Percentiles rank a stretch among this genome's conserved stretches.
Evolutionary conservation across 2,888 invertebrate species (phyloP).

Genomic region (Petrolisthes cinctipes): DNA sequence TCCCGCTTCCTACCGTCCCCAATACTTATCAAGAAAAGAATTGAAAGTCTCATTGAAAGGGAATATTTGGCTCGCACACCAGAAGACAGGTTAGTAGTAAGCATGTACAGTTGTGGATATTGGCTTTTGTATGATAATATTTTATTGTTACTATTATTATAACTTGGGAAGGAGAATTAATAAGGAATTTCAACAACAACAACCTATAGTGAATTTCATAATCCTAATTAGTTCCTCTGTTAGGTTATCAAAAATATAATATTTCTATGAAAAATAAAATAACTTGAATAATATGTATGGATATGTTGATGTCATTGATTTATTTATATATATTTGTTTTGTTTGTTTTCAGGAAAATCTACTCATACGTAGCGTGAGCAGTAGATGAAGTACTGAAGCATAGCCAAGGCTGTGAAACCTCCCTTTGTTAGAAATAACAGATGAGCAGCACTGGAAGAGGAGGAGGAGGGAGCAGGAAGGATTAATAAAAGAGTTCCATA

Average conservation of each 20-base stretch:
- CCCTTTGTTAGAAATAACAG: constrained; percentile 41
- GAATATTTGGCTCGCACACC: constrained; percentile 98
- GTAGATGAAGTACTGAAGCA: constrained; percentile 48
- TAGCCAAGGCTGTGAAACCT: constrained; percentile 61
- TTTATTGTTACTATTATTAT: neutral
- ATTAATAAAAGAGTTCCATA: constrained; percentile 24
- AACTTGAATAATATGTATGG: too few species aligned
- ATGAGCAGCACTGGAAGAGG: constrained; percentile 41
- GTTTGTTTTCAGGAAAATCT: constrained; percentile 57
- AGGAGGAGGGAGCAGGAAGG: constrained; percentile 17
- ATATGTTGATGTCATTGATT: too few species aligned
- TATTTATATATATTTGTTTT: neutral
- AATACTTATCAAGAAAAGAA: constrained; percentile 98
- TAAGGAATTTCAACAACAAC: too few species aligned
- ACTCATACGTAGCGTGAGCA: constrained; percentile 62
- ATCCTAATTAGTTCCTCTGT: too few species aligned
- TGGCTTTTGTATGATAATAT: neutral
- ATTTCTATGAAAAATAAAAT: too few species aligned
- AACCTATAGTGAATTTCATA: too few species aligned
- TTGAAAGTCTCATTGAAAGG: constrained; percentile 98
- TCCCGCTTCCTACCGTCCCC: constrained; percentile 97
- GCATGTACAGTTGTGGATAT: too few species aligned
- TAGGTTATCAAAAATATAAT: too few species aligned
- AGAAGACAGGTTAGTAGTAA: constrained; percentile 82
- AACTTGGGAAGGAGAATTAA: neutral